Evolutionary conservation across 2,797 vertebrate species (phyloP).

Genomic region (Sarcoramphus papa): DNA sequence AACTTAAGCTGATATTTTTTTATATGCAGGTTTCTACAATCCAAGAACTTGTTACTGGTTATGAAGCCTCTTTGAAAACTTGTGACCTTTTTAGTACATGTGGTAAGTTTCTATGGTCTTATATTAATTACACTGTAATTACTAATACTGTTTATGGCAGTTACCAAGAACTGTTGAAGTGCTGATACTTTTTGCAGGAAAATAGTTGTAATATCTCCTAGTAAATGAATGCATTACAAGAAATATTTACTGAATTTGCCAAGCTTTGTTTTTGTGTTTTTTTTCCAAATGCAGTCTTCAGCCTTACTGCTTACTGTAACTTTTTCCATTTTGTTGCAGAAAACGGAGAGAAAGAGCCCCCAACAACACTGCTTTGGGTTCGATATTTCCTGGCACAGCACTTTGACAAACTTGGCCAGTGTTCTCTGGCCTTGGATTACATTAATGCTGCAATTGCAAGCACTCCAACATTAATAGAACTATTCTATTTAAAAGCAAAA

Average conservation of each 20-base stretch:
- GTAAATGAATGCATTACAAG: not conserved
- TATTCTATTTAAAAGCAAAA: slow-evolving; percentile 81
- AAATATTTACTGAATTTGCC: not conserved
- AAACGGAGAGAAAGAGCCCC: slow-evolving; percentile 75
- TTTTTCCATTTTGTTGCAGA: slow-evolving; percentile 68
- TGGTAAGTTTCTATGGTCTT: slow-evolving; percentile 66
- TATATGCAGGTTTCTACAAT: slow-evolving; percentile 72
- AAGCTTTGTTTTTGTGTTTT: not conserved
- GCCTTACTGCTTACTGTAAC: not conserved
- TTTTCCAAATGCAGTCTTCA: not conserved
- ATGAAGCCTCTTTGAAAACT: slow-evolving; percentile 77
- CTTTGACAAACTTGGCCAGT: slow-evolving; percentile 80
- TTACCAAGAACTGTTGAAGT: not conserved
- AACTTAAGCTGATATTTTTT: not conserved
- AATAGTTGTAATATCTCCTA: not conserved
- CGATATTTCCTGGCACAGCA: slow-evolving; percentile 80
- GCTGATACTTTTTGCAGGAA: not conserved
- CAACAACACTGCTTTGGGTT: slow-evolving; percentile 79
- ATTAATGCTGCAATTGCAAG: slow-evolving; percentile 77
- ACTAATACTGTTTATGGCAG: not conserved
- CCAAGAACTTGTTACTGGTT: slow-evolving; percentile 78
- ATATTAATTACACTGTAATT: not conserved
- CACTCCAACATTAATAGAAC: slow-evolving; percentile 79
- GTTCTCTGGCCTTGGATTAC: slow-evolving; percentile 78
- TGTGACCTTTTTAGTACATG: slow-evolving; percentile 72